Evolutionary conservation across 2,888 invertebrate genomes (phyloP), one percentile per base, ranked within the genome.

Genomic region (Pristionchus exspectatus): DNA sequence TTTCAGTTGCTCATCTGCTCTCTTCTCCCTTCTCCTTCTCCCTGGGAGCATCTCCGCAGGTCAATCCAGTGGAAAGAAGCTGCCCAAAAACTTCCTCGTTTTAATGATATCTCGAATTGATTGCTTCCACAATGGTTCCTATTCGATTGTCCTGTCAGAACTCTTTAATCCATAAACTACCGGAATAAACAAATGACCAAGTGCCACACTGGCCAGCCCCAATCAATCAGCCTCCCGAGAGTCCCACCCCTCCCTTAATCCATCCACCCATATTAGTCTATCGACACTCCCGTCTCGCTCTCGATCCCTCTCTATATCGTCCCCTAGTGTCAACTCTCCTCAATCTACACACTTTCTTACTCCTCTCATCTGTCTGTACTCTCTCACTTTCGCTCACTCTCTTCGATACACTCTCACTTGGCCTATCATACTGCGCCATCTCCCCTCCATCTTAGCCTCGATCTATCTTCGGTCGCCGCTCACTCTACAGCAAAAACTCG

Each of bases 1-100:
- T 50, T 54, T 87, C 44, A 87, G 87, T 27, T 87, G 30, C 44
- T 87, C 27, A 63, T 87, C 69, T 87, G 87, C 69, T 59, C 87
- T 9, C 66, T 69, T 18, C 87, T 87, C 27, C 87, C 87, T 16
- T 14, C 50, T 30, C 5, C 69, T 27, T n/a, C 69, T 44, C 87
- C 87, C 12, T 87, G 87, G 87, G 38, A 30, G 69, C n/a, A 87
- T 69, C 87, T 87, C 3, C 66, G 69, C 9, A n/a, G 59, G 30
- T 85, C 84, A 12, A 59, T 85, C 33, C 10, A 59, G 27, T 85
- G 84, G 84, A 85, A 85, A 21, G 84, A 85, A 85, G 50, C 21
- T 24, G 84, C 84, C 1, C 59, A 33, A 18, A 85, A 33, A 33
- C 59, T 50, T 2, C 84, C 84, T 7, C 9, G 50, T 3, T 81